Evolutionary conservation across 2,113 vertebrate species (phyloP), one percentile per base, ranked within the genome.

Genomic region (Bubalus kerabau): DNA sequence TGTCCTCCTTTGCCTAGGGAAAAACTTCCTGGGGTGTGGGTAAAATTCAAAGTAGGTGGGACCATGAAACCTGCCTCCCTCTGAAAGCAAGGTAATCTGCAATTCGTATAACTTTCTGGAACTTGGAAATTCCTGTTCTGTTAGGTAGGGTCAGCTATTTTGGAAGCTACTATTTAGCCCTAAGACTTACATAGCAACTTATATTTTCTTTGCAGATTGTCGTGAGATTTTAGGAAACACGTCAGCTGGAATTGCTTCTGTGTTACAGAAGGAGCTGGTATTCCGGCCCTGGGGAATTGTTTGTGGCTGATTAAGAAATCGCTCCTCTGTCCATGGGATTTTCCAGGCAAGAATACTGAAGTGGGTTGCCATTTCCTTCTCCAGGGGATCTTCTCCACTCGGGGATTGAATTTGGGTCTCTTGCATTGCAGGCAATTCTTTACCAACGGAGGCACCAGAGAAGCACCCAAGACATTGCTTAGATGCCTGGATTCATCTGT

Each of bases 171-270:
- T 17, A 1, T 46, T 57, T 59, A 43, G 40, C 57, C 24, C 40
- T 28, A 26, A 81, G 82, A 21, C 67, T 62, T 21, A 56, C 46
- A 26, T 2, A 52, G 54, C 3, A 17, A 48, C 28, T 26, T 57
- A 52, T 5, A 9, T 90, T 62, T 71, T 90, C 60, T 67, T 24
- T 46, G 60, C 6, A 16, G 40, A 9, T 85, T 48, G 3, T 85
- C 46, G 3, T 40, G 40, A 59, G 74, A 15, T 83, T 84, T 52
- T 13, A 26, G 30, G 43, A 46, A n/a, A 40, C 6, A 0, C 8
- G 0, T 10, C 1, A 3, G 0, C 8, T 36, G 74, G 24, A 28
- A 32, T 40, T 5, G 15, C 3, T 16, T n/a, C 46, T 67, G 2
- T 9, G 46, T 24, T 46, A 13, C 24, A 30, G 94, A 28, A 56